Evolutionary conservation across 1,140 invertebrate species (phyloP), one percentile per base, ranked within the genome.

Genomic region (Brevipalpus yothersi): DNA sequence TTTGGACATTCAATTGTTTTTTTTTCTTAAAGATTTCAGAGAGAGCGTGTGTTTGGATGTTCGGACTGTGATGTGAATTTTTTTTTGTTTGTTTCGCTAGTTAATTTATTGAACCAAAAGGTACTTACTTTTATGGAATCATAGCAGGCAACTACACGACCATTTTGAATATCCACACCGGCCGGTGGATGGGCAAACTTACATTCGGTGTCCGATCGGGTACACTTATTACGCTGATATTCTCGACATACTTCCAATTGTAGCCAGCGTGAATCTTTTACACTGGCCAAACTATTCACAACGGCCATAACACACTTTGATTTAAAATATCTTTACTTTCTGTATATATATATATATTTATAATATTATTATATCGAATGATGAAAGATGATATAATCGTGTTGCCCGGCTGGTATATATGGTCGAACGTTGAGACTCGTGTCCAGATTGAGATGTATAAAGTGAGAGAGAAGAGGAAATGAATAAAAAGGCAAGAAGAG

Each of bases 131-230:
- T 99, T 75, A 99, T 98, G 74, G 90, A 95, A 78, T 99, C 95
- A 80, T 97, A 99, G 79, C 95, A 99, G 66, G 95, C 94, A 64
- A 92, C 97, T 68, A 99, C 95, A 69, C 93, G 80, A 72, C 95
- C 95, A 76, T 98, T 98, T 78, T 97, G 93, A 66, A 98, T 90
- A 77, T 99, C 95, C 66, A 99, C 93, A 75, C 96, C 94, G 66
- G 90, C 81, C 58, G 92, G 91, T 53, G 95, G 95, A 80, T 99
- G 95, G 63, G 94, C 95, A 75, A 97, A 99, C 79, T 98, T 98
- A 82, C 94, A 99, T 76, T 98, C 59, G 66, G 86, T 89, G 77
- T 99, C 94, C 43, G 90, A 84, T 68, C 95, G 81, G 65, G 91
- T 89, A 75, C 95, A 99, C 79, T 97, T 97, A 79, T 94, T 95